Percentiles rank a stretch among this genome's conserved stretches.
These are phyloP conservation scores for Anguilla anguilla DNA, from an alignment of 2,797 vertebrate species.

Conservation along the genomic window DNA sequence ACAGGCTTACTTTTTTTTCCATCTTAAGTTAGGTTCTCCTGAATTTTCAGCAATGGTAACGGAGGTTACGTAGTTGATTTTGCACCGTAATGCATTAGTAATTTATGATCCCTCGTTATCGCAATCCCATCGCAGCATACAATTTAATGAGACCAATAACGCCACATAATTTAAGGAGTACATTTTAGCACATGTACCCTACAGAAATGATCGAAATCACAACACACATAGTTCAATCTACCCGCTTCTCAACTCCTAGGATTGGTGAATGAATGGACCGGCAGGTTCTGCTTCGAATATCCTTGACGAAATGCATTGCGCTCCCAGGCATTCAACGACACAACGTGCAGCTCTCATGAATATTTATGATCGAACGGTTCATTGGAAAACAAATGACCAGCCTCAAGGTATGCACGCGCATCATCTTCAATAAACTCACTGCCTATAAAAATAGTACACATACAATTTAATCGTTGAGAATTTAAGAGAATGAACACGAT, in stretches of 20 bases:
- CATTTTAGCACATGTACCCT: neutral
- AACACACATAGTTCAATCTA: neutral
- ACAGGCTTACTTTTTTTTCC: neutral
- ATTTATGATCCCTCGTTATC: too few species aligned
- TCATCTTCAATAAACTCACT: neutral
- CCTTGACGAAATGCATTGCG: neutral
- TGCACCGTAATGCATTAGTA: too few species aligned
- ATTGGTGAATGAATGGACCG: neutral
- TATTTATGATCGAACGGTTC: neutral
- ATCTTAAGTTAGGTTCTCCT: neutral
- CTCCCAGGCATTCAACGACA: neutral
- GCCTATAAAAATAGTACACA: too few species aligned
- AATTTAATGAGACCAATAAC: neutral
- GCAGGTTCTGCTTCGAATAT: neutral
- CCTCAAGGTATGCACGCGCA: neutral
- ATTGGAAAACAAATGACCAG: neutral
- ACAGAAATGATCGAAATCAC: neutral
- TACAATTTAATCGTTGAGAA: too few species aligned
- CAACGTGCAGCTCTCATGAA: neutral
- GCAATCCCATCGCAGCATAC: neutral
- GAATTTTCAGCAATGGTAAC: neutral
- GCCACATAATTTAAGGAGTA: neutral
- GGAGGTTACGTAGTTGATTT: too few species aligned
- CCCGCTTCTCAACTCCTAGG: neutral
- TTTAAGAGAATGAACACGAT: too few species aligned